phyloP scores from a whole-genome alignment of 2,888 invertebrate genomes.

The Diaperis boleti region DNA sequence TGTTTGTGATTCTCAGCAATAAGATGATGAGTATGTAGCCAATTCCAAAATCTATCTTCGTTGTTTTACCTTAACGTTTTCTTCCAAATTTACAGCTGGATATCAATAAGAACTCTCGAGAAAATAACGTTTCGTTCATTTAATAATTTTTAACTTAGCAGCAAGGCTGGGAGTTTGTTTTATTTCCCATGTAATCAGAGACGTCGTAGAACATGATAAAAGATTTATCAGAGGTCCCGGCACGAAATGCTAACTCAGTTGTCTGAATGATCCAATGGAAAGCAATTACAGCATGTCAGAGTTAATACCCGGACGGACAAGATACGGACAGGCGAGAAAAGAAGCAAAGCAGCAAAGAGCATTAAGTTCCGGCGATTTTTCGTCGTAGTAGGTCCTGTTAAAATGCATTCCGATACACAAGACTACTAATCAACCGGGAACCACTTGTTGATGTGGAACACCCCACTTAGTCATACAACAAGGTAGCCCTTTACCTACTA shows the following conservation, averaged over 20 bases:
- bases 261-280: slow-evolving; percentile 54
- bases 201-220: slow-evolving; percentile 50
- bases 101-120: too few relatives aligned
- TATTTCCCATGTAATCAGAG: slow-evolving; percentile 58
- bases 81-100: too few relatives aligned
- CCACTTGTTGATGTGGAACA: slow-evolving; percentile 59
- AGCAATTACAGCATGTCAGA: slow-evolving; percentile 58
- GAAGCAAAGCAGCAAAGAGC: slow-evolving; percentile 30
- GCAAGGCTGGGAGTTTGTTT: slow-evolving; percentile 50
- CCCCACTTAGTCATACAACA: slow-evolving; percentile 53
- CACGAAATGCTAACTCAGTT: slow-evolving; percentile 60
- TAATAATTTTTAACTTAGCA: too few relatives aligned
- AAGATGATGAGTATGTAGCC: too few relatives aligned
- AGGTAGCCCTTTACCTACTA: slow-evolving; percentile 47
- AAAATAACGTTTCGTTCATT: too few relatives aligned
- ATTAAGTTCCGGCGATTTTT: slow-evolving; percentile 41
- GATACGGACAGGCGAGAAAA: slow-evolving; percentile 43
- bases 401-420: slow-evolving; percentile 37
- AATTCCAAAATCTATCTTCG: too few relatives aligned
- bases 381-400: slow-evolving; percentile 23
- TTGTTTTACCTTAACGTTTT: too few relatives aligned
- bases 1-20: too few relatives aligned
- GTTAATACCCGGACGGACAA: slow-evolving; percentile 49
- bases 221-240: slow-evolving; percentile 50
- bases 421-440: slow-evolving; percentile 50